A percentile compares a stretch with the other conserved stretches of the same genome.
Conservation (phyloP, 2,797 vertebrate species). For the Sebastes umbrosus region DNA sequence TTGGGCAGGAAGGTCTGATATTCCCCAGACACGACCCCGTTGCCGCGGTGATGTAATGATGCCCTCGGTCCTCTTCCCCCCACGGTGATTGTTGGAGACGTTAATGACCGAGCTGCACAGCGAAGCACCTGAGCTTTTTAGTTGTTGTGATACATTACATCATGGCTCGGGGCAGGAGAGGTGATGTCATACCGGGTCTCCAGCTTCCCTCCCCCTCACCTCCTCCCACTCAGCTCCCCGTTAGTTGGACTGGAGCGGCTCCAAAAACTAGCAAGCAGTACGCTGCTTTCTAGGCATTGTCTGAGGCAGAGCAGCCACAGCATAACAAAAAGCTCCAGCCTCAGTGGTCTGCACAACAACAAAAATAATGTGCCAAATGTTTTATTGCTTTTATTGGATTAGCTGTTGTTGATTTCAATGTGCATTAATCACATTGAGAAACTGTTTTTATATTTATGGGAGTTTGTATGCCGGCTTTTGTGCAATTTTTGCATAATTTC, state of each 20-base stretch:
- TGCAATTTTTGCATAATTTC: neutral
- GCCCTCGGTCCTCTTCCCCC: slow-evolving; percentile 26
- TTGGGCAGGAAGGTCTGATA: slow-evolving; percentile 31
- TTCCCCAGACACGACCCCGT: slow-evolving; percentile 69
- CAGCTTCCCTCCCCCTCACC: slow-evolving; percentile 34
- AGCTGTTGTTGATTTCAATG: neutral
- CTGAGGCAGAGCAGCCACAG: slow-evolving; percentile 33
- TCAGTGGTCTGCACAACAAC: slow-evolving; percentile 7
- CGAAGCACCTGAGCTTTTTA: slow-evolving; percentile 79
- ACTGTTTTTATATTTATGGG: neutral
- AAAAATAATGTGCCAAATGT: neutral
- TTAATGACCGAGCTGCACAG: slow-evolving; percentile 65
- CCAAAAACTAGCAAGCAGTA: slow-evolving; percentile 60
- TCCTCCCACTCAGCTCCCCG: slow-evolving; percentile 41
- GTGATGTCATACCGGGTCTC: slow-evolving; percentile 80
- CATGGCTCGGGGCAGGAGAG: slow-evolving; percentile 71
- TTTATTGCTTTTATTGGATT: neutral
- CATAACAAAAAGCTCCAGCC: slow-evolving; percentile 12
- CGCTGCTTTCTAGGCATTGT: slow-evolving; percentile 55
- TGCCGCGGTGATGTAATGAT: slow-evolving; percentile 79
- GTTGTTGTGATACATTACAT: slow-evolving; percentile 84
- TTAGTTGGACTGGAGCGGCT: slow-evolving; percentile 63
- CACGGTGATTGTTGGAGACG: slow-evolving; percentile 50
- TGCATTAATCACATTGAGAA: neutral
- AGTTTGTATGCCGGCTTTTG: neutral